Evolutionary conservation across 92 coral and sea anemone genomes (phyloP).

Genomic region (Zoanthus gigantus): DNA sequence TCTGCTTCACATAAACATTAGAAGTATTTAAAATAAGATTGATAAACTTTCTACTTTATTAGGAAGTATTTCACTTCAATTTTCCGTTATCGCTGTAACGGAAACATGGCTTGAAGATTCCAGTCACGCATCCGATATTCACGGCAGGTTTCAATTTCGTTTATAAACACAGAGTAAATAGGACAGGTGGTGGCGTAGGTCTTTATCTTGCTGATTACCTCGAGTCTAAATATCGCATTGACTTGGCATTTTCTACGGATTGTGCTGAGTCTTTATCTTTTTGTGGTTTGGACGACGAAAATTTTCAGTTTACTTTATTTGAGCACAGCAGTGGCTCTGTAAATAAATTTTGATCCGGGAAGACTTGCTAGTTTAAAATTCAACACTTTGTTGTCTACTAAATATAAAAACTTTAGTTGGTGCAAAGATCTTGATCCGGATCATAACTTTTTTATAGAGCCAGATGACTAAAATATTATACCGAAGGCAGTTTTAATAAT

Average conservation of each 20-base stretch:
- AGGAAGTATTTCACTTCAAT: neutral
- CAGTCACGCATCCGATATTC: conserved; percentile 7
- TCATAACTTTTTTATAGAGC: too few species aligned
- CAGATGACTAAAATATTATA: too few species aligned
- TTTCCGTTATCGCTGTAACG: neutral
- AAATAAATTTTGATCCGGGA: too few species aligned
- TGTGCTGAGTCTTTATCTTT: too few species aligned
- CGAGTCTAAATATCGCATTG: neutral
- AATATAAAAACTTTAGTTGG: too few species aligned
- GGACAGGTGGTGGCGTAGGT: conserved; percentile 46
- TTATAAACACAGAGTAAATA: conserved; percentile 22
- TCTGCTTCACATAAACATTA: conserved; percentile 8
- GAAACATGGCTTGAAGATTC: neutral
- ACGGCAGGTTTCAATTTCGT: neutral
- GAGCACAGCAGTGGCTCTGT: too few species aligned
- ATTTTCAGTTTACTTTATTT: too few species aligned
- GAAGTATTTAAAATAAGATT: neutral
- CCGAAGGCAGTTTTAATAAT: too few species aligned
- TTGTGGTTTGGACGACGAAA: too few species aligned
- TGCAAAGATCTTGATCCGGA: too few species aligned
- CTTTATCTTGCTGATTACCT: conserved; percentile 6
- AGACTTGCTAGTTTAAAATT: too few species aligned
- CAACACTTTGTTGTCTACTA: too few species aligned
- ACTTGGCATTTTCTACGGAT: neutral
- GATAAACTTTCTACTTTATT: neutral